Conservation (phyloP, 2,113 vertebrate genomes). For the Tichodroma muraria region DNA sequence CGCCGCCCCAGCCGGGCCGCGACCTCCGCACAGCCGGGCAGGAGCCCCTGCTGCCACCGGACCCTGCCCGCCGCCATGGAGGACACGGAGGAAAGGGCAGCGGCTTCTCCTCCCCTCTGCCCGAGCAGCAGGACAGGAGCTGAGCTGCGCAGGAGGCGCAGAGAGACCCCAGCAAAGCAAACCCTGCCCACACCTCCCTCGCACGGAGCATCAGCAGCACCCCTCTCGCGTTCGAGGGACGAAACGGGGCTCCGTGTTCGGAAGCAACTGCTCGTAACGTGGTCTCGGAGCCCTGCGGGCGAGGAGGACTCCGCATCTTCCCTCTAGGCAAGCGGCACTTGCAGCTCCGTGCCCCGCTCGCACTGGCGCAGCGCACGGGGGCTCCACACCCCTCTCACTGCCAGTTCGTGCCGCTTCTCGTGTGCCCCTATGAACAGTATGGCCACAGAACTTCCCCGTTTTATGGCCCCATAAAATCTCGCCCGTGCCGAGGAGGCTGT, state of each 20-base stretch:
- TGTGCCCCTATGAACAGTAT: fast-evolving
- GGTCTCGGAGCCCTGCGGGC: not conserved
- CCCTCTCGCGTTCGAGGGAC: fast-evolving
- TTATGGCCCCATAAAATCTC: not conserved
- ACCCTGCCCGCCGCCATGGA: fast-evolving
- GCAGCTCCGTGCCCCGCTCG: not conserved
- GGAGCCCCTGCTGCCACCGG: not conserved
- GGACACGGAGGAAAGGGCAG: fast-evolving
- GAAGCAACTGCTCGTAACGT: fast-evolving
- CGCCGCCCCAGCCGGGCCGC: not conserved
- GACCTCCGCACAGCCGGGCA: not conserved
- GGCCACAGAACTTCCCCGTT: fast-evolving
- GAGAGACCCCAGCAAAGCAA: not conserved
- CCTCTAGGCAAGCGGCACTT: fast-evolving
- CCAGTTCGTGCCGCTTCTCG: not conserved
- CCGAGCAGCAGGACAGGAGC: fast-evolving
- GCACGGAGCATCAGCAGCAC: fast-evolving
- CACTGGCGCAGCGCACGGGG: fast-evolving
- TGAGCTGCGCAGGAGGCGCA: not conserved
- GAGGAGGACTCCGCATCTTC: no score
- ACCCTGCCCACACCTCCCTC: not conserved
- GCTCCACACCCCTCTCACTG: no score
- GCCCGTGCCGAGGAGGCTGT: fast-evolving
- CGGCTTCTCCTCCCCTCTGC: not conserved
- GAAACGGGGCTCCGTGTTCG: fast-evolving